Evolutionary conservation across 2,113 vertebrate species (phyloP).

Genomic region (Erythrocercus mccallii): DNA sequence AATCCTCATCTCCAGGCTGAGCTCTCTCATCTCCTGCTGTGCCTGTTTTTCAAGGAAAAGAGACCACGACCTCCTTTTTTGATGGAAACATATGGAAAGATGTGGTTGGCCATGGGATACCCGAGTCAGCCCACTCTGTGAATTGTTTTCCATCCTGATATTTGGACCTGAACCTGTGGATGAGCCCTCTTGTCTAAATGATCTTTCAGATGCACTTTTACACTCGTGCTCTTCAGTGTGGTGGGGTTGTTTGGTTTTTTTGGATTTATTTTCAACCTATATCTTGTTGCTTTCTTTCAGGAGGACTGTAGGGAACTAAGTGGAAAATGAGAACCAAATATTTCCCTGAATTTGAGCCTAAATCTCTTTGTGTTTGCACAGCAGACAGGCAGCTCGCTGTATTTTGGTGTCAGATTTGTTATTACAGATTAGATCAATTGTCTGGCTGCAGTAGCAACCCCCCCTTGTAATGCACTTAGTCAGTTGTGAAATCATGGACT

Average conservation of each 20-base stretch:
- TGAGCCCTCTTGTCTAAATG: neutral
- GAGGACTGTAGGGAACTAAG: neutral
- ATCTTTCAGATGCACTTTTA: neutral
- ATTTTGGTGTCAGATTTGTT: neutral
- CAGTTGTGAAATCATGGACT: constrained; percentile 40
- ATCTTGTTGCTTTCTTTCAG: neutral
- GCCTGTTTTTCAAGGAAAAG: neutral
- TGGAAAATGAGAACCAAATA: neutral
- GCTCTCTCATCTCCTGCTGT: neutral
- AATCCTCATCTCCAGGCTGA: neutral
- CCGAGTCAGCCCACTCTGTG: neutral
- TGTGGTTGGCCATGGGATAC: neutral
- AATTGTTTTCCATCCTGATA: neutral
- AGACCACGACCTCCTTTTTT: neutral
- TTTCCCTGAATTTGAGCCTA: neutral
- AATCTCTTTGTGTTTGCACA: neutral
- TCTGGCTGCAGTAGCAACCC: neutral
- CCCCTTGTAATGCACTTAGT: constrained; percentile 4
- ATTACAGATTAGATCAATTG: neutral
- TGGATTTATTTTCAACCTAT: neutral
- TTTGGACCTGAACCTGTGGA: neutral
- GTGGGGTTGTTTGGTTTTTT: neutral
- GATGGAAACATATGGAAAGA: neutral
- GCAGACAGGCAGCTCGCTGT: neutral
- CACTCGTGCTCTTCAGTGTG: neutral